Percentiles rank a stretch among this genome's conserved stretches.
phyloP scores from a whole-genome alignment of 2,113 vertebrate species.

The Scomber japonicus region DNA sequence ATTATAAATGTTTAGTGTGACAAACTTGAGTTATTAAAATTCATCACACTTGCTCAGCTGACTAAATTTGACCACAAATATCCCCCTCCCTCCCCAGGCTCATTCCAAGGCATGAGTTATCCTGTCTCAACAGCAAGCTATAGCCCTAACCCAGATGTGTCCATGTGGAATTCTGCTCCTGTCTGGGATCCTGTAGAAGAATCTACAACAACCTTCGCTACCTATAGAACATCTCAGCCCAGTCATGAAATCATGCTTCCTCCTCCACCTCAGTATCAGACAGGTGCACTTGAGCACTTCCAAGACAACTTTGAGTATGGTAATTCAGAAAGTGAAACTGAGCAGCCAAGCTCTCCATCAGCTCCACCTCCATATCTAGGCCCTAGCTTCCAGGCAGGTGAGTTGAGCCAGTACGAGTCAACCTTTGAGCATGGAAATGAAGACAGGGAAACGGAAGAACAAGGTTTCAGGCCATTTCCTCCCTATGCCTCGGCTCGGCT shows the following conservation, averaged over 20 bases:
- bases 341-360: background rate
- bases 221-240: background rate
- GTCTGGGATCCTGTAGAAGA: background rate
- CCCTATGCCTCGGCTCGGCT: too few relatives aligned
- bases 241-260: accelerated
- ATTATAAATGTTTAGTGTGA: background rate
- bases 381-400: conserved; percentile 18
- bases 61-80: background rate
- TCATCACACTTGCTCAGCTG: background rate
- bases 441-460: conserved; percentile 20
- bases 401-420: background rate
- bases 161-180: background rate
- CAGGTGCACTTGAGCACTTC: background rate
- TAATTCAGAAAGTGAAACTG: background rate
- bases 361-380: background rate
- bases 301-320: background rate
- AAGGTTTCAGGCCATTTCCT: background rate
- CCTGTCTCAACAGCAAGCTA: background rate
- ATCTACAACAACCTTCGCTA: background rate
- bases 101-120: background rate
- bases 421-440: background rate
- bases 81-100: background rate
- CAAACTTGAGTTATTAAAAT: background rate
- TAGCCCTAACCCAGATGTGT: background rate
- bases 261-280: background rate